These are phyloP conservation scores for Lithosia quadra DNA, from an alignment of 2,888 invertebrate genomes.

Conservation along the genomic window DNA sequence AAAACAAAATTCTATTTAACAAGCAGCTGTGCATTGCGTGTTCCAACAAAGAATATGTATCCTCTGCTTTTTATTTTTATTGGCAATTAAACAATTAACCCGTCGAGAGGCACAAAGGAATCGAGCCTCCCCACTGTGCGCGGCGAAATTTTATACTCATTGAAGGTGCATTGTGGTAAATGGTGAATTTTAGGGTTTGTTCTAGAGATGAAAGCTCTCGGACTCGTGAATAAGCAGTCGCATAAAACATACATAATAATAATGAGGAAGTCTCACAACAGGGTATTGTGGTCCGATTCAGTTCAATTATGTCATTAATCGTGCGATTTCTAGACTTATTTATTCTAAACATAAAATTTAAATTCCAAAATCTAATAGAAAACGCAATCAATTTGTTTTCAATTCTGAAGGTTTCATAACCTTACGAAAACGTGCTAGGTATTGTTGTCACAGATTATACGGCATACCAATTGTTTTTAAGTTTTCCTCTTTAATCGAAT, in stretches of 20 bases:
- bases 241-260: constrained; percentile 55
- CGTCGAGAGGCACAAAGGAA: constrained; percentile 75
- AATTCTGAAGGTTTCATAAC: not conserved
- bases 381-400: not conserved
- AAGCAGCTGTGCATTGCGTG: constrained; percentile 64
- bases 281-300: constrained; percentile 36
- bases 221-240: constrained; percentile 53
- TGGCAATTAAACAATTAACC: constrained; percentile 86
- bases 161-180: constrained; percentile 74
- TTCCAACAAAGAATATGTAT: constrained; percentile 57
- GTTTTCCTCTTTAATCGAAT: not conserved
- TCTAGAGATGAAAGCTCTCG: constrained; percentile 68
- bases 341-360: not conserved
- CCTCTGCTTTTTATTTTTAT: constrained; percentile 83
- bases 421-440: too few relatives aligned
- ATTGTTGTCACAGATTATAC: too few relatives aligned
- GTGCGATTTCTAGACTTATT: not conserved
- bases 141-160: constrained; percentile 83
- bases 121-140: constrained; percentile 67
- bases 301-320: not conserved
- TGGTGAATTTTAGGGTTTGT: constrained; percentile 74
- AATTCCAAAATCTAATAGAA: not conserved
- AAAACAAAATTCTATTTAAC: constrained; percentile 38
- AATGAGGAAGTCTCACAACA: constrained; percentile 63
- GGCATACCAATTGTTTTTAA: too few relatives aligned